A percentile compares a stretch with the other conserved stretches of the same genome.
Conservation (phyloP, 2,888 invertebrate genomes). For the Chrysomela aeneicollis region DNA sequence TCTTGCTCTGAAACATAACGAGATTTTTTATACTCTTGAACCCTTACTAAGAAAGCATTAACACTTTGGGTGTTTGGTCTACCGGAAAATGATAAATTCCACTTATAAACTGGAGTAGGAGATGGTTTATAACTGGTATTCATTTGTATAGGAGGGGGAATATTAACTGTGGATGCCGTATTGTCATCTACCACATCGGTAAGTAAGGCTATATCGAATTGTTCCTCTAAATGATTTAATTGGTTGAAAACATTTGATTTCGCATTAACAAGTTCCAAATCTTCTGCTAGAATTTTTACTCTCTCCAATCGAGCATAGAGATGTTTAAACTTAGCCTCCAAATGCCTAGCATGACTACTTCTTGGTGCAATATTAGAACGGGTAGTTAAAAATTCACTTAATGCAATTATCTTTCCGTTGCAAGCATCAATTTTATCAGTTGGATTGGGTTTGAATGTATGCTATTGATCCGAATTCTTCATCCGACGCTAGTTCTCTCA, state of each 20-base stretch:
- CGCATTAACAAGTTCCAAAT: neutral
- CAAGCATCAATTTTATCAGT: too few relatives aligned
- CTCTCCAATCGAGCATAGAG: too few relatives aligned
- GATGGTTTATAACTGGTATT: neutral
- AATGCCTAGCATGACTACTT: too few relatives aligned
- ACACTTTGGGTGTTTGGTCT: neutral
- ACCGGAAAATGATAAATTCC: constrained; percentile 2
- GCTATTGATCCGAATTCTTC: too few relatives aligned
- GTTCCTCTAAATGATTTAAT: neutral
- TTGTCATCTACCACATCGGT: neutral
- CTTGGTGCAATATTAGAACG: too few relatives aligned
- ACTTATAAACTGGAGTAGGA: too few relatives aligned
- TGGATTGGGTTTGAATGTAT: too few relatives aligned
- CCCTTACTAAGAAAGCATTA: neutral
- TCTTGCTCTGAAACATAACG: neutral
- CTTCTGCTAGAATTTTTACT: neutral
- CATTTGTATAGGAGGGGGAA: neutral
- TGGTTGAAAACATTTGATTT: neutral
- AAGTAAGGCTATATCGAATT: too few relatives aligned
- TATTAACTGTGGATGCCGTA: neutral
- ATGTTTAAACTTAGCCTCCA: too few relatives aligned
- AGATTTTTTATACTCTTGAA: neutral
- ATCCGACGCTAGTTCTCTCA: too few relatives aligned
- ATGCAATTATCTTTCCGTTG: too few relatives aligned
- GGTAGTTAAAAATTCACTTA: too few relatives aligned